Evolutionary conservation across 2,797 vertebrate genomes (phyloP).

Genomic region (Neosalanx taihuensis): DNA sequence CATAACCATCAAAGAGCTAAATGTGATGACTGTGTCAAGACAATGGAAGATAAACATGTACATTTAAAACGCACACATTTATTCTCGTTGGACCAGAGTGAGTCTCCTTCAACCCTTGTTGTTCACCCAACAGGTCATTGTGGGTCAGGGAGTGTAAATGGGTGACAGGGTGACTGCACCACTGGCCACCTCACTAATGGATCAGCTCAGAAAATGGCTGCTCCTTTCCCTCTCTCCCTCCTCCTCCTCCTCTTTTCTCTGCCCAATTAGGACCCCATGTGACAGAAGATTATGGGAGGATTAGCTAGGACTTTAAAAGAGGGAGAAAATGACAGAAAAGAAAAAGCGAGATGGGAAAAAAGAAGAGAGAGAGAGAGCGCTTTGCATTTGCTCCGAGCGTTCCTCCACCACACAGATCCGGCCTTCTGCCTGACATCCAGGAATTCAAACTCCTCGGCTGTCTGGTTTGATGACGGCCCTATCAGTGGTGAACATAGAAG

Average conservation of each 20-base stretch:
- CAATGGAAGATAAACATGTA: background rate
- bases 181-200: conserved; percentile 35
- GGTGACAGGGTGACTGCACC: conserved; percentile 24
- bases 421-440: too few relatives aligned
- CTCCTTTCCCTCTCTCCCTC: background rate
- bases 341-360: conserved; percentile 9
- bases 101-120: background rate
- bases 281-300: conserved; percentile 65
- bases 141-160: conserved; percentile 44
- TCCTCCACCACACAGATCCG: too few relatives aligned
- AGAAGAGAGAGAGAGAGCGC: background rate
- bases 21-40: background rate
- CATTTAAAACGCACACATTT: background rate
- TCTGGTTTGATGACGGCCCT: too few relatives aligned
- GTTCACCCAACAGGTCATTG: conserved; percentile 12
- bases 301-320: conserved; percentile 49
- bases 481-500: too few relatives aligned
- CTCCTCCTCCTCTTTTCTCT: conserved; percentile 28
- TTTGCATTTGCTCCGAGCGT: background rate
- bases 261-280: conserved; percentile 62
- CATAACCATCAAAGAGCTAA: background rate
- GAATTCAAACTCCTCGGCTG: too few relatives aligned
- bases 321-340: conserved; percentile 4
- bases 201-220: conserved; percentile 31
- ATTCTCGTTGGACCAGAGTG: background rate